phyloP scores from a whole-genome alignment of 2,888 invertebrate species.

The Chloromyia formosa region DNA sequence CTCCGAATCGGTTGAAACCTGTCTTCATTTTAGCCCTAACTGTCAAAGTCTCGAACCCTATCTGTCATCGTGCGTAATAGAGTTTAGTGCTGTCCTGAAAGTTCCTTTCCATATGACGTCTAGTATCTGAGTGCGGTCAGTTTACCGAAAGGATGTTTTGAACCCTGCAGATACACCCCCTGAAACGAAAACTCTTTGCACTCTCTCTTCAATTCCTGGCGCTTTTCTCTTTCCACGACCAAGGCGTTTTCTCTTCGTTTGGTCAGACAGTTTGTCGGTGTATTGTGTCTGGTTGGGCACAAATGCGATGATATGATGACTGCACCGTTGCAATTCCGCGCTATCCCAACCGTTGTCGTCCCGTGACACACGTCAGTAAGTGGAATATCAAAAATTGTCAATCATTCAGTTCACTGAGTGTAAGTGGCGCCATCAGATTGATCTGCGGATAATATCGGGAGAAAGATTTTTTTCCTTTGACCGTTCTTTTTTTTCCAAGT shows the following conservation, averaged over 20 bases:
- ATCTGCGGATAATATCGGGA: conserved; percentile 15
- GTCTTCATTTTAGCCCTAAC: background rate
- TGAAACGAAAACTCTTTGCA: background rate
- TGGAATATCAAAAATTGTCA: conserved; percentile 43
- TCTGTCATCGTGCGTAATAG: background rate
- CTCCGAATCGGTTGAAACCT: background rate
- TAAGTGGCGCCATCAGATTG: conserved; percentile 43
- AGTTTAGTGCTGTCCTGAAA: background rate
- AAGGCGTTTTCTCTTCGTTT: background rate
- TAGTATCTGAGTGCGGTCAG: conserved; percentile 3
- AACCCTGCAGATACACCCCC: conserved; percentile 13
- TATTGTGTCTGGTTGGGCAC: conserved; percentile 1
- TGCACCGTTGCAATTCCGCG: conserved; percentile 38
- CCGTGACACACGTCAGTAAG: conserved; percentile 44
- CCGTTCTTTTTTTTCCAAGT: background rate
- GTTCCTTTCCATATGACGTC: conserved; percentile 21
- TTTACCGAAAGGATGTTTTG: conserved; percentile 7
- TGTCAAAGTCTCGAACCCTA: background rate
- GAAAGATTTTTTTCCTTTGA: background rate
- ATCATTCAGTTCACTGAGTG: conserved; percentile 42
- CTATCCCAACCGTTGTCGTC: conserved; percentile 32
- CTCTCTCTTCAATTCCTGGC: conserved; percentile 5
- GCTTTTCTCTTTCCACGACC: background rate
- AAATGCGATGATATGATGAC: background rate
- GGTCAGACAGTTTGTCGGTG: background rate